Evolutionary conservation across 2,888 invertebrate genomes (phyloP).

Genomic region (Venustoraphidia nigricollis): DNA sequence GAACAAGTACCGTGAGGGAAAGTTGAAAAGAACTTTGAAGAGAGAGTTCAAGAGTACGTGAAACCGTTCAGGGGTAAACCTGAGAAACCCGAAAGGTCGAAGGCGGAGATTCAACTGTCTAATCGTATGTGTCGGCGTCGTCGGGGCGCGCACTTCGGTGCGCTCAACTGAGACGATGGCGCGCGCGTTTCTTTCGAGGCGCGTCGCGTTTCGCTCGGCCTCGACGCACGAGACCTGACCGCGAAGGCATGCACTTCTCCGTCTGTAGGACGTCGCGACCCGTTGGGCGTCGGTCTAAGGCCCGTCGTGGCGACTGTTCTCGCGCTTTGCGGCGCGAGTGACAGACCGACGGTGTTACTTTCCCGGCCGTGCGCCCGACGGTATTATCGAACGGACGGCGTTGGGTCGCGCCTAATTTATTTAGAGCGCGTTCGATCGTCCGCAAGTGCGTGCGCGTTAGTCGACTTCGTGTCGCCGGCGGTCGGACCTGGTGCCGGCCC

Average conservation of each 20-base stretch:
- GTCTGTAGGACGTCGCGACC: constrained; percentile 37
- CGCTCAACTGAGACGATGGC: constrained; percentile 8
- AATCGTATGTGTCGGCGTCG: constrained; percentile 12
- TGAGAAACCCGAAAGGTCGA: constrained; percentile 20
- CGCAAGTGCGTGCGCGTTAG: constrained; percentile 20
- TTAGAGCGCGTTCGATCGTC: constrained; percentile 13
- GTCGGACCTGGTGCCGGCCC: constrained; percentile 11
- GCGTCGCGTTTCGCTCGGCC: constrained; percentile 8
- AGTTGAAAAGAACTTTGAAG: too few species aligned
- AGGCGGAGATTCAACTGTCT: constrained; percentile 16
- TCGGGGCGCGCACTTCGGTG: constrained; percentile 9
- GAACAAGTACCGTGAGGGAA: too few species aligned
- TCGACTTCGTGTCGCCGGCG: constrained; percentile 9
- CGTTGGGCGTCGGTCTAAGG: constrained; percentile 31
- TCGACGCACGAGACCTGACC: constrained; percentile 11
- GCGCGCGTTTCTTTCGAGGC: constrained; percentile 9
- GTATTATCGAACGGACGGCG: constrained; percentile 7
- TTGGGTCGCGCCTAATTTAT: constrained; percentile 8
- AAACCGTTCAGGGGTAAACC: constrained; percentile 29
- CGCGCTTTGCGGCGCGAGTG: constrained; percentile 5
- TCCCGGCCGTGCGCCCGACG: constrained; percentile 13
- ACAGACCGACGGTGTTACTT: constrained; percentile 9
- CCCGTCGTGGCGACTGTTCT: constrained; percentile 16
- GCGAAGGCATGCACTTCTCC: constrained; percentile 26
- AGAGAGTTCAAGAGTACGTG: constrained; percentile 34